These are phyloP conservation scores for Scaptomyza cyrtandrae DNA, from an alignment of 2,888 invertebrate species.

Conservation along the genomic window DNA sequence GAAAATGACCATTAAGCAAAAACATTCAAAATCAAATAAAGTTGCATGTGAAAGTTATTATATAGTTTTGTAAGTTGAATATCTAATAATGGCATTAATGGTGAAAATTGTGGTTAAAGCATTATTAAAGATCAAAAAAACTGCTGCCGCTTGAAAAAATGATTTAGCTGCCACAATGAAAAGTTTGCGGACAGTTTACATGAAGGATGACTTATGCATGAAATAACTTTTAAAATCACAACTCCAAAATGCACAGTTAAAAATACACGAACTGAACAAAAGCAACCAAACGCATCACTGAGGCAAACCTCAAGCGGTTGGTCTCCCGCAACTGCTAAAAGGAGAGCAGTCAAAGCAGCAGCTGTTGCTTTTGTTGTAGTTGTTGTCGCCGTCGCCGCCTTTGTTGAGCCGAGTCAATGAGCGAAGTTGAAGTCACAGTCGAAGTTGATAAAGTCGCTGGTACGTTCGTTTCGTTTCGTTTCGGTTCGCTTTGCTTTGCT, in stretches of 20 bases:
- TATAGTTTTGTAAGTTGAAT: neutral
- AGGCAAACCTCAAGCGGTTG: constrained; percentile 17
- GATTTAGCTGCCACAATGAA: neutral
- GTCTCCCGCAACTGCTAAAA: constrained; percentile 10
- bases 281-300: constrained; percentile 20
- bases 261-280: constrained; percentile 16
- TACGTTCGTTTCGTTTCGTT: constrained; percentile 20
- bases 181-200: neutral
- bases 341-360: constrained; percentile 22
- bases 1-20: neutral
- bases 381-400: constrained; percentile 3
- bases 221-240: constrained; percentile 8
- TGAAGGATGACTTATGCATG: neutral
- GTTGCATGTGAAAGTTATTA: neutral
- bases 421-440: constrained; percentile 40
- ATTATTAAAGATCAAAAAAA: neutral
- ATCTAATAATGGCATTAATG: no score
- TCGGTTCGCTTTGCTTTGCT: constrained; percentile 31
- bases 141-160: neutral
- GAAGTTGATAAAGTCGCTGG: constrained; percentile 41
- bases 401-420: constrained; percentile 41
- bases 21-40: neutral
- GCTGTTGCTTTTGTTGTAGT: constrained; percentile 23
- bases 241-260: constrained; percentile 19
- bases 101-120: neutral